Evolutionary conservation across 1,140 invertebrate genomes (phyloP), one percentile per base, ranked within the genome.

Genomic region (Mya arenaria): DNA sequence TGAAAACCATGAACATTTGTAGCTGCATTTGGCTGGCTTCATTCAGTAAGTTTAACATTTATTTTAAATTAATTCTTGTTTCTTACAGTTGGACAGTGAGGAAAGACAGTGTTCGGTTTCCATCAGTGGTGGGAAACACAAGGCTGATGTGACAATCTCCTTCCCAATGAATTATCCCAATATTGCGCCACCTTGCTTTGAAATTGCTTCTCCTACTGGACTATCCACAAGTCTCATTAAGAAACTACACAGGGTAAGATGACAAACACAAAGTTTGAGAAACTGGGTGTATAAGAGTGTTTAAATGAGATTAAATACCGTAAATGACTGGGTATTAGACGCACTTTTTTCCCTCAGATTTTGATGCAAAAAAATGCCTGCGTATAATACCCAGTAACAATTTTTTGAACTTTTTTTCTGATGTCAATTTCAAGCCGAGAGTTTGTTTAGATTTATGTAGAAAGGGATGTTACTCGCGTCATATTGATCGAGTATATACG

Each of bases 81-180:
- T 80, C 19, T 79, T 81, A 10, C 82, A 93, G 92, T 88, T 92
- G 85, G 91, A 94, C 82, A 95, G 96, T 91, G 95, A 96, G 19
- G 95, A 95, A 75, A 95, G 97, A 63, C 95, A 93, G 69, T 96
- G 96, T 75, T 95, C 95, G 3, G 96, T 97, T 36, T 95, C 95
- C 60, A 96, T 96, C 0, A 94, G 95, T 60, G 56, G 71, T 3
- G 96, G 96, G 74, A 95, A 95, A 75, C 95, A 96, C 82, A 94
- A 95, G 37, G 95, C 97, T 10, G 95, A 95, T 78, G 92, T 98
- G 69, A 95, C 96, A 92, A 95, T 98, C 0, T 95, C 94, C 66
- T 98, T 98, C 90, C 96, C 97, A 0, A 94, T 94, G 56, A 95
- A 95, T 89, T 97, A 97, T 93, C 96, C 97, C 3, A 95, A 95